phyloP scores from a whole-genome alignment of 2,797 vertebrate species.

The Discoglossus pictus region DNA sequence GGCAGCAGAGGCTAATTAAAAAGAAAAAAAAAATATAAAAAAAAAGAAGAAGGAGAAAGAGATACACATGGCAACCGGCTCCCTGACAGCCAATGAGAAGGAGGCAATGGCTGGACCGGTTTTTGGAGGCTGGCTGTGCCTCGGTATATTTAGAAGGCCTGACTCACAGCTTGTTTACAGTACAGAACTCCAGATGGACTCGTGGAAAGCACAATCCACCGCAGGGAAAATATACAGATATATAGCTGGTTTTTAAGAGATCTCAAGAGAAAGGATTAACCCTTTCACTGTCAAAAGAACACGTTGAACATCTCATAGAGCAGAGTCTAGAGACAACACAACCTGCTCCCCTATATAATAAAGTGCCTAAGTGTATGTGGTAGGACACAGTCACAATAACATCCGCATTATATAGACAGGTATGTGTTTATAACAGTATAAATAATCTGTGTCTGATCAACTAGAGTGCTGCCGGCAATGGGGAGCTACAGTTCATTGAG shows the following conservation, averaged over 20 bases:
- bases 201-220: slow-evolving; percentile 51
- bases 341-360: no score
- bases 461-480: no score
- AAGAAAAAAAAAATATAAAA: slow-evolving; percentile 44
- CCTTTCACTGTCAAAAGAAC: background rate
- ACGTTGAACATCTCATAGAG: no score
- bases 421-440: no score
- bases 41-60: slow-evolving; percentile 16
- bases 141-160: slow-evolving; percentile 52
- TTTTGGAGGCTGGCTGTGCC: slow-evolving; percentile 48
- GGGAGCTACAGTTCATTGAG: no score
- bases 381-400: no score
- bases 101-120: slow-evolving; percentile 36
- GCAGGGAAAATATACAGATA: slow-evolving; percentile 49
- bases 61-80: slow-evolving; percentile 48
- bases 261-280: slow-evolving; percentile 33
- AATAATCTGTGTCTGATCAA: no score
- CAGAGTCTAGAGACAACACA: no score
- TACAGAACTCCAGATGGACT: slow-evolving; percentile 53
- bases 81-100: slow-evolving; percentile 33
- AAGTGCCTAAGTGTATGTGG: no score
- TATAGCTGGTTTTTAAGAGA: slow-evolving; percentile 44
- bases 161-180: slow-evolving; percentile 54
- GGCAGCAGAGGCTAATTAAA: slow-evolving; percentile 49
- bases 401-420: no score